phyloP scores from a whole-genome alignment of 2,888 invertebrate species.

The Latheticus oryzae region DNA sequence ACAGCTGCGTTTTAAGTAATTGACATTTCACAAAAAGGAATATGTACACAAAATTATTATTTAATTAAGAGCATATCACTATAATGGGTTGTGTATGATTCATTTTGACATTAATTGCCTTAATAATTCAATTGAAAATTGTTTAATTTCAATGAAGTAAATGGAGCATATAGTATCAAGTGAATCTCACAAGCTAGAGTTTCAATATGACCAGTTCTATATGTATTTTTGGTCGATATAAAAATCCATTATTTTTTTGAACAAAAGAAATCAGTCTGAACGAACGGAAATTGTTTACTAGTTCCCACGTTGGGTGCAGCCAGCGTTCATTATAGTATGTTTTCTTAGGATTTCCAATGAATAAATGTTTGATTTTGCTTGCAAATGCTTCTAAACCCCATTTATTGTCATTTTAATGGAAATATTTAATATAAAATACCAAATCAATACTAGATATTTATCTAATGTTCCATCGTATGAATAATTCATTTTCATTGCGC shows the following conservation, averaged over 20 bases:
- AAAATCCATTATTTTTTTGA: too few relatives aligned
- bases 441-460: conserved; percentile 20
- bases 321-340: conserved; percentile 4
- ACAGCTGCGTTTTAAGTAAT: conserved; percentile 33
- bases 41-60: conserved; percentile 22
- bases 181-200: too few relatives aligned
- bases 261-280: conserved; percentile 3
- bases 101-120: conserved; percentile 36
- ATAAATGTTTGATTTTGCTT: conserved; percentile 23
- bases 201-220: too few relatives aligned
- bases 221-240: too few relatives aligned
- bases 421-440: conserved; percentile 11
- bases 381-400: too few relatives aligned
- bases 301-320: conserved; percentile 27
- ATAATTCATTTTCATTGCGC: conserved; percentile 37
- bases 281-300: conserved; percentile 4
- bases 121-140: conserved; percentile 30
- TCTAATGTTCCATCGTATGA: conserved; percentile 29
- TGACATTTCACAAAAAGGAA: conserved; percentile 22
- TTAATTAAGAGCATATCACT: conserved; percentile 17
- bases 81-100: conserved; percentile 10
- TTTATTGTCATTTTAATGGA: conserved; percentile 14
- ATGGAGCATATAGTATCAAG: too few relatives aligned
- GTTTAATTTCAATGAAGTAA: conserved; percentile 16
- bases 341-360: conserved; percentile 25